Percentiles rank a stretch among this genome's conserved stretches.
phyloP scores from a whole-genome alignment of 1,140 invertebrate species.

The Penaeus chinensis region DNA sequence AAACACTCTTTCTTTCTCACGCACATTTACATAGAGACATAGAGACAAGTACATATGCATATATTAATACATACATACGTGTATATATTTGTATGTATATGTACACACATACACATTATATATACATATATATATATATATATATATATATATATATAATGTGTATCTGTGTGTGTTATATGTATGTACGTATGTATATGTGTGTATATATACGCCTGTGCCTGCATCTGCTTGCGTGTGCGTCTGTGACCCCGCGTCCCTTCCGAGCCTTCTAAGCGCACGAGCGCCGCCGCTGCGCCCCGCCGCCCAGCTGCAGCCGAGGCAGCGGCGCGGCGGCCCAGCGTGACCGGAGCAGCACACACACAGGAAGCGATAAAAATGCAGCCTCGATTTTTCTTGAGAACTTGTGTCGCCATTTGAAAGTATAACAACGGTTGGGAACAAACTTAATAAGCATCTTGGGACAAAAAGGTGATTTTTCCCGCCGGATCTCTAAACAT shows the following conservation, averaged over 20 bases:
- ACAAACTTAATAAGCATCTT: conserved; percentile 35
- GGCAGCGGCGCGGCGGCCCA: no score
- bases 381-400: conserved; percentile 5
- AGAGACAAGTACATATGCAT: no score
- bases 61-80: no score
- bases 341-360: no score
- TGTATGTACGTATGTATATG: background rate
- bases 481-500: conserved; percentile 38
- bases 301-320: no score
- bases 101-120: background rate
- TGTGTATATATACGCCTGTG: background rate
- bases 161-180: background rate
- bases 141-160: background rate
- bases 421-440: conserved; percentile 33
- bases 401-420: conserved; percentile 22
- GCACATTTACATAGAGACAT: no score
- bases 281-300: no score
- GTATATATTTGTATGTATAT: no score
- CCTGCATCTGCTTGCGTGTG: background rate
- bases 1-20: no score
- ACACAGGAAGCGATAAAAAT: background rate
- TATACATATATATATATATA: background rate
- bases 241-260: background rate
- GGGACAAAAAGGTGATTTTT: conserved; percentile 47
- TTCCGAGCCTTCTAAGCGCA: no score